A percentile compares a stretch with the other conserved stretches of the same genome.
phyloP scores from a whole-genome alignment of 2,797 vertebrate genomes.

The Mallotus villosus region DNA sequence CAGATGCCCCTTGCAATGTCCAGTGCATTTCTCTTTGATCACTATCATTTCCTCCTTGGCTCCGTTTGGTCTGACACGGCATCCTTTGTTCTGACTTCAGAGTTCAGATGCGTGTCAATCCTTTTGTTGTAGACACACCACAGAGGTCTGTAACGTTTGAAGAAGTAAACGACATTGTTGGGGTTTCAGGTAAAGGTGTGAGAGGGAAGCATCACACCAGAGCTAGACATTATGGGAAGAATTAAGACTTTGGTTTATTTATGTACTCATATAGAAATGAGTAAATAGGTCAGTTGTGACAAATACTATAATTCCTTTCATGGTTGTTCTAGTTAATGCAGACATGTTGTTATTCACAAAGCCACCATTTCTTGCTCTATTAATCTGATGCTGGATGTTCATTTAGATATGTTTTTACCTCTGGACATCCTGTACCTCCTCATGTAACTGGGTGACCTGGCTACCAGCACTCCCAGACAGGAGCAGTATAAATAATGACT shows the following conservation, averaged over 20 bases:
- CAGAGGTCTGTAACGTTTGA: not conserved
- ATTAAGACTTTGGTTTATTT: too few relatives aligned
- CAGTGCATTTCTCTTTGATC: constrained; percentile 39
- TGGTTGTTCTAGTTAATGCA: too few relatives aligned
- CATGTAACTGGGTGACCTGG: constrained; percentile 1
- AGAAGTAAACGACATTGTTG: too few relatives aligned
- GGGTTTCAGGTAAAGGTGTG: not conserved
- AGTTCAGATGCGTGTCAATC: not conserved
- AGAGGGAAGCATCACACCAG: too few relatives aligned
- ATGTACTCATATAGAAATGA: too few relatives aligned
- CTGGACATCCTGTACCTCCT: not conserved
- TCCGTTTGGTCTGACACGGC: not conserved
- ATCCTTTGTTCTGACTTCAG: constrained; percentile 5
- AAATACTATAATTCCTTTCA: not conserved
- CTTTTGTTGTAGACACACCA: not conserved
- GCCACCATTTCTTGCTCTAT: not conserved
- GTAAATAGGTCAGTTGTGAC: not conserved
- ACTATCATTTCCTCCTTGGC: constrained; percentile 39
- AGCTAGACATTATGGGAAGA: too few relatives aligned
- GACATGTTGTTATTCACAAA: not conserved
- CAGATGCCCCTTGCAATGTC: constrained; percentile 37
- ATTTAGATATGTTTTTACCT: not conserved
- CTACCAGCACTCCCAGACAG: not conserved
- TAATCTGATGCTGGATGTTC: not conserved
- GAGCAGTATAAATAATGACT: constrained; percentile 40